These are phyloP conservation scores for Spermophilus dauricus DNA, from an alignment of 2,113 vertebrate species.

Conservation along the genomic window DNA sequence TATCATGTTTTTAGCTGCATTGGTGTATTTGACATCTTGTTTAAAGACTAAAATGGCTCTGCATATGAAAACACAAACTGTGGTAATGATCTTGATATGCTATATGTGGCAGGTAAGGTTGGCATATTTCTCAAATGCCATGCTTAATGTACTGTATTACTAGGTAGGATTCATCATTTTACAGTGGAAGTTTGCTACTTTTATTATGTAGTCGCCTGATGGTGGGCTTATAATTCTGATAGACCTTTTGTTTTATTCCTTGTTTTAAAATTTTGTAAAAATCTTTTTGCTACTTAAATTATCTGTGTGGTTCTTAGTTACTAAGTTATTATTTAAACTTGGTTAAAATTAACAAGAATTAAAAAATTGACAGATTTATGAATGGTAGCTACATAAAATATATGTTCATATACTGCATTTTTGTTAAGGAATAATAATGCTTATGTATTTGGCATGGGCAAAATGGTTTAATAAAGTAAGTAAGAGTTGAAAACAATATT, in stretches of 20 bases:
- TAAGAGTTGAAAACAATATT: conserved; percentile 32
- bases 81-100: conserved; percentile 84
- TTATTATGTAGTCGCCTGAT: conserved; percentile 57
- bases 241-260: conserved; percentile 63
- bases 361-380: background rate
- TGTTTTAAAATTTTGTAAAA: conserved; percentile 65
- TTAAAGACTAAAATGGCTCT: conserved; percentile 85
- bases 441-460: background rate
- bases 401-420: background rate
- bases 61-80: conserved; percentile 87
- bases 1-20: conserved; percentile 80
- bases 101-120: conserved; percentile 85
- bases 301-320: conserved; percentile 45
- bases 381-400: background rate
- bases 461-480: conserved; percentile 18
- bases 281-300: background rate
- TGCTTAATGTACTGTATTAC: conserved; percentile 83
- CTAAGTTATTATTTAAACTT: conserved; percentile 52
- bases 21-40: conserved; percentile 82
- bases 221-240: conserved; percentile 61
- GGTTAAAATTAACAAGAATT: conserved; percentile 22
- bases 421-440: conserved; percentile 35
- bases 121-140: conserved; percentile 84
- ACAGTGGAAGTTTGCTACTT: conserved; percentile 81
- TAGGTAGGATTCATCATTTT: conserved; percentile 83